phyloP scores from a whole-genome alignment of 2,797 vertebrate species.

The Spizella passerina region DNA sequence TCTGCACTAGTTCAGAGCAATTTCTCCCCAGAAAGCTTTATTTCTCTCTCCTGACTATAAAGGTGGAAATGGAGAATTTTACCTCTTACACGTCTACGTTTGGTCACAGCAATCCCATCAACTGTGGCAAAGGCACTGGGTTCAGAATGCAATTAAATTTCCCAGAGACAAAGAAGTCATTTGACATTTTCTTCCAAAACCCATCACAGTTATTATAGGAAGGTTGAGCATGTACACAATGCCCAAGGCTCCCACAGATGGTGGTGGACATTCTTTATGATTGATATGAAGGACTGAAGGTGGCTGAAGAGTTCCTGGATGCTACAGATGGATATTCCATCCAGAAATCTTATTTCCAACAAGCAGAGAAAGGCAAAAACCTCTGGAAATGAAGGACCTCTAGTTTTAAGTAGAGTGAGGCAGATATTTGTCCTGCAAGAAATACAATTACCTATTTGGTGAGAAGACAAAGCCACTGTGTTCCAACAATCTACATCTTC shows the following conservation, averaged over 20 bases:
- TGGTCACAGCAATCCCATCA: neutral
- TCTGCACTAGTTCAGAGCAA: neutral
- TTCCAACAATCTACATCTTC: neutral
- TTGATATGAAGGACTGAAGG: neutral
- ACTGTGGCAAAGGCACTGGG: neutral
- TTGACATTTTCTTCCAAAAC: neutral
- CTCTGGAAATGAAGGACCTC: neutral
- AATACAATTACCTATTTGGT: too few species aligned
- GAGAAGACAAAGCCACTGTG: neutral
- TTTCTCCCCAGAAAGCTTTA: constrained; percentile 20
- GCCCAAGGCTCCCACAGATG: neutral
- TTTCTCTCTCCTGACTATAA: neutral
- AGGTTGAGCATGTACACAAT: fast-evolving
- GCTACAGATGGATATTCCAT: neutral
- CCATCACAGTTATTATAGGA: neutral
- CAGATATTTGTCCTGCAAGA: neutral
- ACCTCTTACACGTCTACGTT: neutral
- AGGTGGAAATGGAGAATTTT: neutral
- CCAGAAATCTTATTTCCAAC: neutral
- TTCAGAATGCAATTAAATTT: neutral
- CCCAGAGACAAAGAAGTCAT: neutral
- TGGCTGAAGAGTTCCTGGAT: neutral
- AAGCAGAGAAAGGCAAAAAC: neutral
- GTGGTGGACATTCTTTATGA: neutral
- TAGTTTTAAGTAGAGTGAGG: neutral